Conservation (phyloP, 2,888 invertebrate species). For the Lochmaea capreae region DNA sequence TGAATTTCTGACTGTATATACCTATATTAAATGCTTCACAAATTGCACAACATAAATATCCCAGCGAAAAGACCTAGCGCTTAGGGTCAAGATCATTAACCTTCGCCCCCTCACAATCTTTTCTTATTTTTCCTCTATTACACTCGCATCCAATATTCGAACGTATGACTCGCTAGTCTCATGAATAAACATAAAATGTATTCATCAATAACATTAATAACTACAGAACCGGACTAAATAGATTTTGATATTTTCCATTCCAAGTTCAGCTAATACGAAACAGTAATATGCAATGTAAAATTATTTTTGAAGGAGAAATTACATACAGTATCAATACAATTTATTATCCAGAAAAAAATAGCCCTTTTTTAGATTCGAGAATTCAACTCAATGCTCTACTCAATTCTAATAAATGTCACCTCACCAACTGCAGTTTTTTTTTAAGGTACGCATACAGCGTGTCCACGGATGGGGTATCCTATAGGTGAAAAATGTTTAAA, state of each 20-base stretch:
- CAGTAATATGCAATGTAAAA: too few relatives aligned
- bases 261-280: neutral
- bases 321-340: too few relatives aligned
- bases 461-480: too few relatives aligned
- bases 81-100: constrained; percentile 57
- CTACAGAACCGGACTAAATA: constrained; percentile 25
- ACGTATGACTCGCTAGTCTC: constrained; percentile 37
- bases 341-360: too few relatives aligned
- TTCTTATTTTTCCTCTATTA: constrained; percentile 24
- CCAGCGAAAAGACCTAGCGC: constrained; percentile 50
- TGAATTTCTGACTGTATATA: neutral
- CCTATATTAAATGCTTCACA: constrained; percentile 24
- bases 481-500: too few relatives aligned
- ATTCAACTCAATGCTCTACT: too few relatives aligned
- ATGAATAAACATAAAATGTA: constrained; percentile 56
- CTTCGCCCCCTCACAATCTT: constrained; percentile 50
- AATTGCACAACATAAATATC: constrained; percentile 51
- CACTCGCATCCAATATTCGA: constrained; percentile 11
- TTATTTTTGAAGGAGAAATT: too few relatives aligned
- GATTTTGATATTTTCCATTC: neutral
- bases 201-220: constrained; percentile 49
- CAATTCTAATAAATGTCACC: too few relatives aligned
- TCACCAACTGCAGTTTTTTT: too few relatives aligned
- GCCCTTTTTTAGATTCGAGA: too few relatives aligned
- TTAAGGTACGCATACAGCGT: too few relatives aligned